phyloP scores from a whole-genome alignment of 1,140 invertebrate genomes.

The Paralvinella palmiformis region DNA sequence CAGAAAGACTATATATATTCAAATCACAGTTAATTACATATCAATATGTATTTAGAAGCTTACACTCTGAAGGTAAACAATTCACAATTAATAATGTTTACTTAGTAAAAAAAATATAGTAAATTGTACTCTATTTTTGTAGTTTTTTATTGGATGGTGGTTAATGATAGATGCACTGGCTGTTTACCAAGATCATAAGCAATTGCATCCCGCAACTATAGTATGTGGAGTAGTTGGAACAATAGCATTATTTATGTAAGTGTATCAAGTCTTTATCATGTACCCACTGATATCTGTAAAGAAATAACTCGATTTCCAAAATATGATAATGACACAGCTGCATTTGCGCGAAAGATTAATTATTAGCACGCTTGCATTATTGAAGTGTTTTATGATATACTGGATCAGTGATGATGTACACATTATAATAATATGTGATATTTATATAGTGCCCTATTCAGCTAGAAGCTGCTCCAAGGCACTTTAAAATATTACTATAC shows the following conservation, averaged over 20 bases:
- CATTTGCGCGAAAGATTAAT: background rate
- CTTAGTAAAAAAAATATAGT: no score
- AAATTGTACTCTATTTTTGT: conserved; percentile 35
- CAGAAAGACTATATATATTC: background rate
- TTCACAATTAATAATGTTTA: background rate
- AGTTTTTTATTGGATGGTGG: conserved; percentile 98
- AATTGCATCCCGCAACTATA: conserved; percentile 73
- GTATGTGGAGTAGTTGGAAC: conserved; percentile 93
- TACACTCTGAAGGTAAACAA: background rate
- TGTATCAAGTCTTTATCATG: conserved; percentile 15
- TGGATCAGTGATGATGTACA: no score
- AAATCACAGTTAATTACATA: background rate
- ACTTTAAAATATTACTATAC: no score
- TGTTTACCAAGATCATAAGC: conserved; percentile 60
- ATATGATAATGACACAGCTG: background rate
- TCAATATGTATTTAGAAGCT: background rate
- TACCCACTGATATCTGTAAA: background rate
- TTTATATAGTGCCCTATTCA: no score
- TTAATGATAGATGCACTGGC: conserved; percentile 90
- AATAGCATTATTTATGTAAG: conserved; percentile 87
- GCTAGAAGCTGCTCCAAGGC: no score
- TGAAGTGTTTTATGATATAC: background rate
- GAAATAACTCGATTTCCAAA: background rate
- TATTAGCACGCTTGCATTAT: background rate
- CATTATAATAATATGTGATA: no score